These are phyloP conservation scores for Hydractinia echinata DNA, from an alignment of 30 jellyfish, hydroid and myxozoan genomes.

Conservation along the genomic window DNA sequence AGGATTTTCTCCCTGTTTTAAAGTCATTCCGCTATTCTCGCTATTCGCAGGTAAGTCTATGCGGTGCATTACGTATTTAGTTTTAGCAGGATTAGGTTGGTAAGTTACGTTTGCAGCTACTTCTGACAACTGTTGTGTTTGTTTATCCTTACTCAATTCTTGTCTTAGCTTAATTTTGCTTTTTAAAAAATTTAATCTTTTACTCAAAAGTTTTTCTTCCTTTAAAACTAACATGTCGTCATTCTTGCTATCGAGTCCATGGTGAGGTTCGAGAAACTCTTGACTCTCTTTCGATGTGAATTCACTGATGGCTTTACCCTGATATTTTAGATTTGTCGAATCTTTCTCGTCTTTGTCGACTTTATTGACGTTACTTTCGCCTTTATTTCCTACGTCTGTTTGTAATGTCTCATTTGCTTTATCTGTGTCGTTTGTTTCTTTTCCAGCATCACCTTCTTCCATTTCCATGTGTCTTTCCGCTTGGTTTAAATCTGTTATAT, in stretches of 20 bases:
- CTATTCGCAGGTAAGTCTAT: too few species aligned
- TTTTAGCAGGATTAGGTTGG: too few species aligned
- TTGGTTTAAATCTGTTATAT: neutral
- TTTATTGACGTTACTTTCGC: too few species aligned
- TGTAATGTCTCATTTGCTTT: neutral
- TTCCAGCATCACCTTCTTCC: conserved; percentile 27
- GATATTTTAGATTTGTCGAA: neutral
- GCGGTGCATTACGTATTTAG: too few species aligned
- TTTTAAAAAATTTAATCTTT: neutral
- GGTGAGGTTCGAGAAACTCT: neutral
- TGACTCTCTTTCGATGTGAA: neutral
- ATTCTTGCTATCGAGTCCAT: conserved; percentile 7
- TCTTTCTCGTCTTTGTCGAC: too few species aligned
- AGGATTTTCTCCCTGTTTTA: neutral
- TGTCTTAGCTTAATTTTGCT: neutral
- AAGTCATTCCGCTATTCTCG: too few species aligned
- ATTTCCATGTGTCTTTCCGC: conserved; percentile 9
- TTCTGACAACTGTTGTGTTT: neutral
- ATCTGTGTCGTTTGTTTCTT: neutral
- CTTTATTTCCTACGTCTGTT: too few species aligned
- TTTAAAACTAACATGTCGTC: neutral
- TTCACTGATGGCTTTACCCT: neutral
- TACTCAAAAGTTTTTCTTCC: neutral
- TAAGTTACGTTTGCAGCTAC: neutral
- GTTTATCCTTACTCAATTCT: neutral